phyloP scores from a whole-genome alignment of 2,797 vertebrate species.

The Sparus aurata region DNA sequence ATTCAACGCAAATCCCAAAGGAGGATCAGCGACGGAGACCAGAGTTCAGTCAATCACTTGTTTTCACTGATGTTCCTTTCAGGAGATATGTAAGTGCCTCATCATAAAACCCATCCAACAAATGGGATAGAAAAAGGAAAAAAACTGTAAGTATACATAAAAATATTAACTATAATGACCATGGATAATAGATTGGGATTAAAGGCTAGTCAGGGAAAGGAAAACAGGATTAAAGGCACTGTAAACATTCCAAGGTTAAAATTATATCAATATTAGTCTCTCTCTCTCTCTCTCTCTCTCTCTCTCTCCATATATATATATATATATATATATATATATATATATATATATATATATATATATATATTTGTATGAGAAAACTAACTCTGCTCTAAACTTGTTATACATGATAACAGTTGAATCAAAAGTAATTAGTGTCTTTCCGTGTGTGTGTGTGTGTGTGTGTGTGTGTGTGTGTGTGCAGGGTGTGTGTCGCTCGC shows the following conservation, averaged over 20 bases:
- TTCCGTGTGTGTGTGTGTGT: background rate
- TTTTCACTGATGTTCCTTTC: conserved; percentile 66
- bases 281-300: too few relatives aligned
- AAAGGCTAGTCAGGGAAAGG: background rate
- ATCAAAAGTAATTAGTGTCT: background rate
- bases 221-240: conserved; percentile 6
- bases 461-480: conserved; percentile 9
- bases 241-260: background rate
- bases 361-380: background rate
- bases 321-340: too few relatives aligned
- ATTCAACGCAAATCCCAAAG: conserved; percentile 83
- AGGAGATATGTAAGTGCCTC: conserved; percentile 55
- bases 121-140: conserved; percentile 3
- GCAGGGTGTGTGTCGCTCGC: conserved; percentile 19
- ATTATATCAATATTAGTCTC: background rate
- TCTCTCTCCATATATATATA: background rate
- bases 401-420: background rate
- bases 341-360: too few relatives aligned
- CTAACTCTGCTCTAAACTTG: background rate
- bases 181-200: conserved; percentile 2
- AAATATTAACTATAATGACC: background rate
- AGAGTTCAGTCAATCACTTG: conserved; percentile 83
- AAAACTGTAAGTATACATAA: background rate
- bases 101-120: conserved; percentile 35
- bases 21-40: conserved; percentile 79